Evolutionary conservation across 2,113 vertebrate species (phyloP).

Genomic region (Sclerurus mexicanus): DNA sequence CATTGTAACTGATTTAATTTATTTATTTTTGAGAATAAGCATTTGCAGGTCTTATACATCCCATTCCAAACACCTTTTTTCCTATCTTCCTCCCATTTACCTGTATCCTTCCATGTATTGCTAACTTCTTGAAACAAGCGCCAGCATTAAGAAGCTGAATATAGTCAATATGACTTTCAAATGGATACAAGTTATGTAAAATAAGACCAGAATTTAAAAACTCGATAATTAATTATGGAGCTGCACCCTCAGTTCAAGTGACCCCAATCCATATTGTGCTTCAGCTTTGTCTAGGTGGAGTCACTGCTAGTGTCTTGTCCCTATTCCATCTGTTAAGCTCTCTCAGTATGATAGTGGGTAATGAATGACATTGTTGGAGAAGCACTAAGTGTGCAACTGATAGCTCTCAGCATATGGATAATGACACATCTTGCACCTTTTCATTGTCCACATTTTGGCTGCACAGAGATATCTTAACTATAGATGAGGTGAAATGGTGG

Average conservation of each 20-base stretch:
- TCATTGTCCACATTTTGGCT: neutral
- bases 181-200: neutral
- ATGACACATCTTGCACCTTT: slow-evolving; percentile 24
- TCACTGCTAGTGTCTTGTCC: neutral
- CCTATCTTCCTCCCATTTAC: neutral
- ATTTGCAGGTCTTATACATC: neutral
- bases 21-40: neutral
- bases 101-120: neutral
- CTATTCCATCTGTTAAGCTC: neutral
- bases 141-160: neutral
- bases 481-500: neutral
- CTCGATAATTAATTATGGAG: neutral
- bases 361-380: neutral
- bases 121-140: neutral
- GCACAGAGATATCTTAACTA: neutral
- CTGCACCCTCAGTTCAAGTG: neutral
- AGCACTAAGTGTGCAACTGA: slow-evolving; percentile 2
- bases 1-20: neutral
- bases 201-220: neutral
- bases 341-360: neutral
- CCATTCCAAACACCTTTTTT: neutral
- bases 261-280: neutral
- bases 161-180: neutral
- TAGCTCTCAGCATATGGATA: slow-evolving; percentile 36
- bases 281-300: neutral